These are phyloP conservation scores for Pantala flavescens DNA, from an alignment of 1,140 invertebrate genomes.

Conservation along the genomic window DNA sequence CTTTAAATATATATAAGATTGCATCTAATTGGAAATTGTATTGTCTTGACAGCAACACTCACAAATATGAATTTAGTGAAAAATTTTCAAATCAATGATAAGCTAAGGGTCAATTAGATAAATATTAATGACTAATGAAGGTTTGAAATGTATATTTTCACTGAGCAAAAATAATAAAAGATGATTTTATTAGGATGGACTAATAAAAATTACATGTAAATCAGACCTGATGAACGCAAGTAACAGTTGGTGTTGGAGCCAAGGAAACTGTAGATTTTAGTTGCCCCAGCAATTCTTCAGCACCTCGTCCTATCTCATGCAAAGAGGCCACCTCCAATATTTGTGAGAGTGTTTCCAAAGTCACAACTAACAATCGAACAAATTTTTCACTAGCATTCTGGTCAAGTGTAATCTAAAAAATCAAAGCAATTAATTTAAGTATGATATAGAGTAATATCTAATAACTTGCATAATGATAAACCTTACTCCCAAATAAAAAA, in stretches of 20 bases:
- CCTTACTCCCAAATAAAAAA: no score
- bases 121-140: no score
- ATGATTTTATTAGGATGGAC: no score
- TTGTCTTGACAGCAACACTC: no score
- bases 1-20: no score
- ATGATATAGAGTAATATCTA: not conserved
- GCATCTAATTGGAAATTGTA: no score
- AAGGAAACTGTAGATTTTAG: slow-evolving; percentile 59
- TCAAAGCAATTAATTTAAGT: not conserved
- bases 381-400: slow-evolving; percentile 61
- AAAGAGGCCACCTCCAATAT: slow-evolving; percentile 65
- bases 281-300: slow-evolving; percentile 72
- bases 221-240: slow-evolving; percentile 61
- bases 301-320: slow-evolving; percentile 57
- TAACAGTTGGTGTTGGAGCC: slow-evolving; percentile 56
- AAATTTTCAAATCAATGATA: no score
- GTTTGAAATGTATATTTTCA: no score
- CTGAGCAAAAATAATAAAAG: no score
- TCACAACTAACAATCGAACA: slow-evolving; percentile 52
- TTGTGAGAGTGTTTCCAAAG: slow-evolving; percentile 56
- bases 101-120: no score
- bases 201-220: not conserved
- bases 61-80: no score
- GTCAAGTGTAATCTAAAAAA: slow-evolving; percentile 57
- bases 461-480: not conserved